Evolutionary conservation across 2,888 invertebrate genomes (phyloP), one percentile per base, ranked within the genome.

Genomic region (Sphaerophoria taeniata): DNA sequence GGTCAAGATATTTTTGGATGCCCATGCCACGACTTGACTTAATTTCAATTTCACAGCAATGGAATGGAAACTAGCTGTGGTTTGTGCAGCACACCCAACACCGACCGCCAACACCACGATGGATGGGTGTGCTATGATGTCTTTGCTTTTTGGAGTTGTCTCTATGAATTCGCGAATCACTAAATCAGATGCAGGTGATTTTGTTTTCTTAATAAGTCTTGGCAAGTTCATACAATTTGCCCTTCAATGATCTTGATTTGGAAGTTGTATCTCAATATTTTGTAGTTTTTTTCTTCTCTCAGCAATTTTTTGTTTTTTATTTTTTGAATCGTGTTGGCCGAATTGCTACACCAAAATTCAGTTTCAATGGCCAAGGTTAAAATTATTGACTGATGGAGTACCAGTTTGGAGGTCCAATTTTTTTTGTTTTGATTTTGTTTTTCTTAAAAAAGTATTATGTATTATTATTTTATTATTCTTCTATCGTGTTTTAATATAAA

Each of bases 191-290:
- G 72, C 80, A 80, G 75, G 85, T 81, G 76, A 63, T 24, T 9
- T 43, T 43, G 7, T 43, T 43, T 43, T 43, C 11, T 43, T 6
- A 9, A 9, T 43, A 58, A 47, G 58, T n/a, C 39, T 39, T 58
- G 14, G 51, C 36, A 43, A 61, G 61, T 36, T 81, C 78, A 78
- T 67, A 67, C 24, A 53, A 67, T 67, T 82, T 82, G 82, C 82
- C 82, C 86, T 86, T 82, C 86, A 86, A 51, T 82, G 86, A 75
- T 86, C 86, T 86, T 82, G 86, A 86, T 86, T 78, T 86, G 81
- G 77, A 81, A 63, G 77, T 77, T 71, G 49, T 72, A 36, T 61
- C 33, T 67, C 14, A 47, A 24, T 24, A 4, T 65, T 73, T 72
- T 53, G 49, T 71, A 51, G 24, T 24, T 24, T 24, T 24, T 24